Conservation (phyloP, 2,888 invertebrate species). For the Phytoseiulus persimilis region DNA sequence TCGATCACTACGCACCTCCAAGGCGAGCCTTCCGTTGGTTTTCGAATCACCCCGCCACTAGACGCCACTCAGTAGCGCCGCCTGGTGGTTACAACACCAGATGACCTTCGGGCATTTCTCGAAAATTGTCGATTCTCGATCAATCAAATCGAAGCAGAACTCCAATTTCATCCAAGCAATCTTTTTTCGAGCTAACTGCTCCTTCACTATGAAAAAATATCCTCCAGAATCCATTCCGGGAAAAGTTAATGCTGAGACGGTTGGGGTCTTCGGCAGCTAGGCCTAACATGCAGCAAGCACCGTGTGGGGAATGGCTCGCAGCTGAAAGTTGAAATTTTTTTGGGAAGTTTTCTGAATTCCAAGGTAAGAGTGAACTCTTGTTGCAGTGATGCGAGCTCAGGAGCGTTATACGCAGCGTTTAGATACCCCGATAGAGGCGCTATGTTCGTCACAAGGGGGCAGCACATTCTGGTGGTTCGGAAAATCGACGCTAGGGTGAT, state of each 20-base stretch:
- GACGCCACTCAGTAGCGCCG: background rate
- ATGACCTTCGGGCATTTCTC: background rate
- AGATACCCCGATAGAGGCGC: slow-evolving; percentile 23
- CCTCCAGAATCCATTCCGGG: background rate
- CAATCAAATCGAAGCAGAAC: no score
- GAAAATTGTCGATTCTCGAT: background rate
- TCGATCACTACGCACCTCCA: no score
- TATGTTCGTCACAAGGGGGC: slow-evolving; percentile 38
- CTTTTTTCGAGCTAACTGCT: background rate
- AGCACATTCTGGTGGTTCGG: slow-evolving; percentile 20
- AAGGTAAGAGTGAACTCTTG: background rate
- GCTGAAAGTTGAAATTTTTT: background rate
- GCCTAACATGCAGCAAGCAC: slow-evolving; percentile 5
- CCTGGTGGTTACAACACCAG: background rate
- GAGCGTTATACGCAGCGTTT: background rate
- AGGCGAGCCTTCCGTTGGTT: background rate
- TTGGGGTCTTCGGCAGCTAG: background rate
- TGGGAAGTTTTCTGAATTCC: background rate
- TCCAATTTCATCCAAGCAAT: no score
- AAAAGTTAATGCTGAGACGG: background rate
- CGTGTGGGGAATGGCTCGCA: background rate
- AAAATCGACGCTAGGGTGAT: slow-evolving; percentile 5
- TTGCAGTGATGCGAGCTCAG: background rate
- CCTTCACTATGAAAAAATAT: background rate
- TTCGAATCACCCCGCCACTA: background rate